Conservation (phyloP, 2,113 vertebrate genomes). For the Gnathonemus echidnorhynchus region DNA sequence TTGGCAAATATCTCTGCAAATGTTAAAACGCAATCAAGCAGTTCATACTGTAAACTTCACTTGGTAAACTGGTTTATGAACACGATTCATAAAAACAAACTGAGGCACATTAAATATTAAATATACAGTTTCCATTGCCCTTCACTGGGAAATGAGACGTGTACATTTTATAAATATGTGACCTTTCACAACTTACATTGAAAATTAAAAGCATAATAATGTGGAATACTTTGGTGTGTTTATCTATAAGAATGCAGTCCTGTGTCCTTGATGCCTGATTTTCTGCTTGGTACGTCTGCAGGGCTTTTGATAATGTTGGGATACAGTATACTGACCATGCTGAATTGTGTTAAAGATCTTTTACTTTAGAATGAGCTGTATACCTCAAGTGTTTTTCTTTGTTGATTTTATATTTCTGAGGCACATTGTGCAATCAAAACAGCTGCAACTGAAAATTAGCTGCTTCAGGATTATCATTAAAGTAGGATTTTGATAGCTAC, state of each 20-base stretch:
- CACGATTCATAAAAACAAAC: background rate
- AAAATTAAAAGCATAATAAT: background rate
- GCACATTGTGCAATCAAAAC: background rate
- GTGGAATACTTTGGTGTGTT: background rate
- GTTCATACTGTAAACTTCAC: background rate
- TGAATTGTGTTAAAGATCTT: background rate
- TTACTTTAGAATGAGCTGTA: background rate
- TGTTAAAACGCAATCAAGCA: background rate
- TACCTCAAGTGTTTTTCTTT: background rate
- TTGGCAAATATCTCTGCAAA: background rate
- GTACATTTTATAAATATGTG: background rate
- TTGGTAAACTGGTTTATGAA: background rate
- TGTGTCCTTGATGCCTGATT: constrained; percentile 4
- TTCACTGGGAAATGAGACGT: background rate
- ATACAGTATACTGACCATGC: background rate
- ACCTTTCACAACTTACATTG: background rate
- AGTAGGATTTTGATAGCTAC: background rate
- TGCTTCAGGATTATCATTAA: background rate
- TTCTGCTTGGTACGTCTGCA: background rate
- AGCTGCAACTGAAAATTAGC: background rate
- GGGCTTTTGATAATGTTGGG: background rate
- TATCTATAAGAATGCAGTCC: background rate
- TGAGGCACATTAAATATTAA: background rate
- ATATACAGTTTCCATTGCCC: background rate
- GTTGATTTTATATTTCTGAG: background rate